Conservation (phyloP, 2,888 invertebrate genomes). For the Carpatolechia fugitivella region DNA sequence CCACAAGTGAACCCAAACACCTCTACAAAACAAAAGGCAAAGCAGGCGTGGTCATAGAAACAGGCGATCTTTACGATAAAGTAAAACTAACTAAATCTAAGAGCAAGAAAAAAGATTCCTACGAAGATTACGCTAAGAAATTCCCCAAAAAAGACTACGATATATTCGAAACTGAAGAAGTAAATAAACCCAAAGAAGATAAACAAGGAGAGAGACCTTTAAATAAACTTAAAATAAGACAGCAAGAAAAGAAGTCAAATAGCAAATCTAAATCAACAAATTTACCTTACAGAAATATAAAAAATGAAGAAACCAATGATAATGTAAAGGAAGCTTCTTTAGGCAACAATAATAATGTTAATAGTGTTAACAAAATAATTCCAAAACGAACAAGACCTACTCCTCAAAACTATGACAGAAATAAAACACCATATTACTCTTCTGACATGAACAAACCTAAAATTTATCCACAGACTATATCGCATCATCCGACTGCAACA, state of each 20-base stretch:
- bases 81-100: conserved; percentile 21
- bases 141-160: conserved; percentile 36
- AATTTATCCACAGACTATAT: too few relatives aligned
- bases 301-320: background rate
- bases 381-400: background rate
- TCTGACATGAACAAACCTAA: too few relatives aligned
- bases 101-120: conserved; percentile 42
- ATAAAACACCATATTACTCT: too few relatives aligned
- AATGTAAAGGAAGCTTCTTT: too few relatives aligned
- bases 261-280: background rate
- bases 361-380: background rate
- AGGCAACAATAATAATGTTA: background rate
- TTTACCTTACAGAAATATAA: background rate
- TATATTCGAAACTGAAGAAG: background rate
- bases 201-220: background rate
- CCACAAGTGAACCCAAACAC: background rate
- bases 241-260: background rate
- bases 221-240: background rate
- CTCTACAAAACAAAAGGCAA: background rate
- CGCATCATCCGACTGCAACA: background rate
- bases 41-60: background rate
- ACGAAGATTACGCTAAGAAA: conserved; percentile 46
- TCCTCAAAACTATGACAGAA: too few relatives aligned
- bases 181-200: background rate
- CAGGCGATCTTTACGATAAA: conserved; percentile 26